Evolutionary conservation across 2,888 invertebrate genomes (phyloP), one percentile per base, ranked within the genome.

Genomic region (Amaurobius ferox): DNA sequence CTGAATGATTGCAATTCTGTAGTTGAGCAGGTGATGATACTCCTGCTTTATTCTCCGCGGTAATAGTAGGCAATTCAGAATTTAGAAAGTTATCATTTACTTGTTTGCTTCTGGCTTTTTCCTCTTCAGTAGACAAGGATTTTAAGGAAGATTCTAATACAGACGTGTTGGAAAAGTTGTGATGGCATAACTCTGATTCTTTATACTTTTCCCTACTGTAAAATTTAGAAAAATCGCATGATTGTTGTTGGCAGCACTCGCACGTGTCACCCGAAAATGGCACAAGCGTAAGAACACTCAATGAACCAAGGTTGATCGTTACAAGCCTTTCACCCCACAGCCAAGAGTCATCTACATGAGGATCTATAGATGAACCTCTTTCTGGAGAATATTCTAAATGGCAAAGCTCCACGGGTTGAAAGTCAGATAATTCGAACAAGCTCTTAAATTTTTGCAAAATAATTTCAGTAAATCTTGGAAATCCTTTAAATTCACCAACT

Each of bases 261-360:
- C 80, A 81, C 23, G 28, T 55, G 23, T 62, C 28, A 2, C 29
- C 6, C 28, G 44, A 44, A n/a, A 61, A 44, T 13, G 79, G 93
- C 0, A 94, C 95, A 93, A 99, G 94, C 0, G 96, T 97, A 40
- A 98, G 93, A 0, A 95, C 94, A 0, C 97, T 95, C 90, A 96
- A 95, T 0, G 96, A 94, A 19, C 96, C 91, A 89, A 97, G 94
- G 91, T 97, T 98, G 0, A 98, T 94, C 0, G 98, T 98, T 0
- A 99, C 95, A 44, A 99, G 95, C 88, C 99, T 94, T 92, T 99
- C 98, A 6, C 99, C 99, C 99, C 99, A 99, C 83, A 99, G 94
- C 99, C 99, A 99, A 91, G 96, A 97, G 90, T 99, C 99, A 92
- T 99, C 99, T 89, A 98, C 96, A 91, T 99, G 99, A 13, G 98